Conservation (phyloP, 1,140 invertebrate species). For the Stenopsyche tienmushanensis region DNA sequence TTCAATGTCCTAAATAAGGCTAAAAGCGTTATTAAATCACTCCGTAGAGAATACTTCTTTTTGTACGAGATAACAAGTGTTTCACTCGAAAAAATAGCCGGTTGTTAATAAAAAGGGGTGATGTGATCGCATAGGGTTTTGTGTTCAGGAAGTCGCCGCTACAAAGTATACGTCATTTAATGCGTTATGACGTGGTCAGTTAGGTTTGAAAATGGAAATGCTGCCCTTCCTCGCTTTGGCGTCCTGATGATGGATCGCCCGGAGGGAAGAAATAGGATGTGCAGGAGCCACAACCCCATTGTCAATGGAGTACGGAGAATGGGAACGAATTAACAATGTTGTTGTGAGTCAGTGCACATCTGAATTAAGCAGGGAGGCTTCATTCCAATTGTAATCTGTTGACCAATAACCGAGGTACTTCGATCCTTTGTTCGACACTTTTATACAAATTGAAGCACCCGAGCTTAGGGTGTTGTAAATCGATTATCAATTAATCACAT, state of each 20-base stretch:
- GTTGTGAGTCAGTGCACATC: slow-evolving; percentile 7
- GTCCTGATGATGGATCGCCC: slow-evolving; percentile 8
- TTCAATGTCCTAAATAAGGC: too few species aligned
- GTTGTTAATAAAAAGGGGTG: slow-evolving; percentile 4
- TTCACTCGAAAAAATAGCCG: too few species aligned
- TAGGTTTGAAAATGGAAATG: slow-evolving; percentile 40
- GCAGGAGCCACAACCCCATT: too few species aligned
- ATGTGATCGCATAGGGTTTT: slow-evolving; percentile 3
- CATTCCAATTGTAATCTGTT: background rate
- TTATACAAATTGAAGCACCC: background rate
- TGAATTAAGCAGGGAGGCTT: background rate
- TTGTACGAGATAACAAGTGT: too few species aligned
- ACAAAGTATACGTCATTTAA: slow-evolving; percentile 35
- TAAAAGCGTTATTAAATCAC: too few species aligned
- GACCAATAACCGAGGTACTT: background rate
- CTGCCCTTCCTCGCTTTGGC: background rate
- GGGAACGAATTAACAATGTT: slow-evolving; percentile 10
- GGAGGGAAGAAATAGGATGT: background rate
- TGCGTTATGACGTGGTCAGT: slow-evolving; percentile 41
- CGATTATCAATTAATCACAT: background rate
- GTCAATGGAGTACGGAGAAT: too few species aligned
- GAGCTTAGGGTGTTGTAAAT: background rate
- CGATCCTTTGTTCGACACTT: background rate
- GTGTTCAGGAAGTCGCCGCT: slow-evolving; percentile 17
- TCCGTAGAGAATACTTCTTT: too few species aligned